Base-by-base conservation (phyloP, 1,140 invertebrate species). In the Trialeurodes vaporariorum region DNA sequence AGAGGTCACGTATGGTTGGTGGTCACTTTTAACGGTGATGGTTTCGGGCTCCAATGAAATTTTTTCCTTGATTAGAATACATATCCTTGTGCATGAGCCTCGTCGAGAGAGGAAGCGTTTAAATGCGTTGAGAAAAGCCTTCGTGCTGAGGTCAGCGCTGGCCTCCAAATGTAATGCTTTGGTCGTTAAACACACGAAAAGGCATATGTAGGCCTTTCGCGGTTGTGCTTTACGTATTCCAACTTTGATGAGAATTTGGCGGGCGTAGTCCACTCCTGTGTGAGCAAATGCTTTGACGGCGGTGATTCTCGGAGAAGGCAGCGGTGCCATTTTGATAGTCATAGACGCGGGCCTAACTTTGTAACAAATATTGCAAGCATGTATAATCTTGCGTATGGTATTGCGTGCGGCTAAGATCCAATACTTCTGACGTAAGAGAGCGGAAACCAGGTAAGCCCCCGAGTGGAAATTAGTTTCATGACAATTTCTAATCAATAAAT, bases 1-100 rank as follows among this genome's bases (percentile, higher is more conserved):
- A n/a, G n/a, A n/a, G n/a, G n/a, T n/a, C n/a, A n/a, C n/a, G n/a
- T n/a, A n/a, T n/a, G n/a, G n/a, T n/a, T n/a, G n/a, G n/a, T n/a
- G n/a, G n/a, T n/a, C n/a, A n/a, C n/a, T n/a, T n/a, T n/a, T n/a
- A n/a, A n/a, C n/a, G n/a, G n/a, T n/a, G n/a, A n/a, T n/a, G n/a
- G n/a, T n/a, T n/a, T n/a, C n/a, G n/a, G n/a, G 75, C 75, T 59
- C 77, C 77, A 2, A 75, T 71, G 71, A 80, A 79, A 69, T 77
- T 79, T 12, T 74, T 79, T 24, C 74, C 78, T 69, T 76, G 76
- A 69, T 80, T 78, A 27, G 68, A 74, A 40, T 72, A 73, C 1
- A 79, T 58, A n/a, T n/a, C 24, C 71, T 17, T 13, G 69, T 11
- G n/a, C 75, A 70, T 13, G 70, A 49, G 21, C 77, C 75, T 69